Conservation (phyloP, 92 coral and sea anemone species). For the Epizoanthus ramosus region DNA sequence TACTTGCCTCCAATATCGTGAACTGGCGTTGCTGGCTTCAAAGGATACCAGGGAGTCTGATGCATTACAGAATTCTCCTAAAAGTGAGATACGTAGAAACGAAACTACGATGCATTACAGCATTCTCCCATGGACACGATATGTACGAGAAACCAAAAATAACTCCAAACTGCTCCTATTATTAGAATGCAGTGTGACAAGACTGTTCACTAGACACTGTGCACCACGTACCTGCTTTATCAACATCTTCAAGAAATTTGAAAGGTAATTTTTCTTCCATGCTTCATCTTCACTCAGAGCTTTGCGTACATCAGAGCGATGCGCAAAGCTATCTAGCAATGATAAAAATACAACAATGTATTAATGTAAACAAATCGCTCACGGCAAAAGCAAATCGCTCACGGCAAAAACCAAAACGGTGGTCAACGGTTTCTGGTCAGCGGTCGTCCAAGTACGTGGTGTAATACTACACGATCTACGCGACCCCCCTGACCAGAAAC, state of each 20-base stretch:
- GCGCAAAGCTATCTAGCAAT: slow-evolving; percentile 77
- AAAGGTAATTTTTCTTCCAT: slow-evolving; percentile 60
- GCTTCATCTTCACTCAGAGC: slow-evolving; percentile 75
- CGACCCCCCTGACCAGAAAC: no score
- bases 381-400: no score
- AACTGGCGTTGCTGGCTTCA: slow-evolving; percentile 58
- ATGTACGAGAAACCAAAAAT: no score
- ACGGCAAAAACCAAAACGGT: no score
- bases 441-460: no score
- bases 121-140: background rate
- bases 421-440: no score
- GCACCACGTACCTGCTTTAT: slow-evolving; percentile 62
- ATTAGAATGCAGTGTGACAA: background rate
- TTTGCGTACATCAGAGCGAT: slow-evolving; percentile 78
- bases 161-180: no score
- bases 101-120: background rate
- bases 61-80: slow-evolving; percentile 77
- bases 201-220: background rate
- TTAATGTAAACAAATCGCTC: no score
- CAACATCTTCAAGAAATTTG: slow-evolving; percentile 58
- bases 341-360: background rate
- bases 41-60: slow-evolving; percentile 66
- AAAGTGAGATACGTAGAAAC: background rate
- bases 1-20: slow-evolving; percentile 66
- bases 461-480: no score